Base-by-base conservation (phyloP, 2,888 invertebrate genomes). In the Cataglyphis rosenhaueri region DNA sequence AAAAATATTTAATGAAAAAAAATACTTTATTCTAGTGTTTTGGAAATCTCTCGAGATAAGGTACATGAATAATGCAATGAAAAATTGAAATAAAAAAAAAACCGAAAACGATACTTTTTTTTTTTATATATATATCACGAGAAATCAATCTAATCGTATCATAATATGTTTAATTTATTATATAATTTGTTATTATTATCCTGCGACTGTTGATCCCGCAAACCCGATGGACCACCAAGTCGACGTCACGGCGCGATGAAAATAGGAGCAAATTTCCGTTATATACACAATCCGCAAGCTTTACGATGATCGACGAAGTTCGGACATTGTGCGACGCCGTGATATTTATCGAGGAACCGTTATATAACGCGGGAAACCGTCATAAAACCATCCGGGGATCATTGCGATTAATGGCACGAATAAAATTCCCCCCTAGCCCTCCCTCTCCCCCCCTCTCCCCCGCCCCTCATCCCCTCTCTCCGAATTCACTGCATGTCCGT, bases 271-370 rank as follows among this genome's bases (percentile, higher is more conserved):
- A 78, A 78, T 70, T 79, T 79, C 59, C 68, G 78, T 78, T 68
- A 78, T 68, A 32, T 59, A 52, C 52, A 18, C 52, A 59, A 44
- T 38, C 78, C 57, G 59, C 48, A 68, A 70, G 70, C 32, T 57
- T 79, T 79, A 79, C 78, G 70, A 35, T 61, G 78, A 79, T 79
- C 78, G 78, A 79, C 70, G 59, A 79, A 70, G 70, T 79, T 79
- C 78, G 70, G 59, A 70, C 59, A 70, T 70, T 78, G 78, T 44
- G 18, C 68, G 68, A 78, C 68, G 21, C 32, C 57, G 66, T 18
- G 32, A 41, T 68, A 57, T 78, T 66, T 64, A 81, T 73, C 74
- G 74, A 41, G 32, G 41, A 64, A 55, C 75, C 55, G 64, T 55
- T 81, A 41, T 55, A 64, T 44, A 81, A 55, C 81, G 38, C 52